phyloP scores from a whole-genome alignment of 2,113 vertebrate species.

The Dasypus novemcinctus region DNA sequence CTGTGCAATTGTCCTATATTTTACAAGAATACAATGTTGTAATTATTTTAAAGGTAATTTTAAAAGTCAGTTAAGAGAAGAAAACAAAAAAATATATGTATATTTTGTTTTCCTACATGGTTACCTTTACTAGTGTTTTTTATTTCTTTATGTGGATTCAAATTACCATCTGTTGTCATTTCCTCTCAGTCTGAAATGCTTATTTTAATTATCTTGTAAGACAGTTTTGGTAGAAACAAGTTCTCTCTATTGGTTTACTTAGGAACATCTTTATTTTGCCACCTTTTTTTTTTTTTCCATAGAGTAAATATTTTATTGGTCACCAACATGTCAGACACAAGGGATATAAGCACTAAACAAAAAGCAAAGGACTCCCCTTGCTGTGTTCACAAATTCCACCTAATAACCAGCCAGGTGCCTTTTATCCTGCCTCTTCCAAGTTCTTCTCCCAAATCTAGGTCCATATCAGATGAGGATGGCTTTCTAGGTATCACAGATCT shows the following conservation, averaged over 20 bases:
- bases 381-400: too few species aligned
- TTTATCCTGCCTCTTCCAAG: too few species aligned
- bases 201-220: neutral
- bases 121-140: neutral
- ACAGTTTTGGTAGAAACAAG: neutral
- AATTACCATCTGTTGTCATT: neutral
- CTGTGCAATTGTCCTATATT: neutral
- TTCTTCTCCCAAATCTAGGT: too few species aligned
- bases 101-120: neutral
- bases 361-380: too few species aligned
- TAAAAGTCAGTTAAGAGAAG: neutral
- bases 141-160: constrained; percentile 10
- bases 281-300: too few species aligned
- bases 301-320: too few species aligned
- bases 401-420: too few species aligned
- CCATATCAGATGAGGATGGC: too few species aligned
- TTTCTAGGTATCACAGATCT: too few species aligned
- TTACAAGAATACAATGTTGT: neutral
- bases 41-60: neutral
- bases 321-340: too few species aligned
- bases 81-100: neutral
- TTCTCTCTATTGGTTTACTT: neutral
- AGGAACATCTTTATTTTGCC: neutral
- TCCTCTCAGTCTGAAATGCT: neutral
- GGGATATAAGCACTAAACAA: too few species aligned